These are phyloP conservation scores for Eledona agricola DNA, from an alignment of 2,888 invertebrate genomes.

Conservation along the genomic window DNA sequence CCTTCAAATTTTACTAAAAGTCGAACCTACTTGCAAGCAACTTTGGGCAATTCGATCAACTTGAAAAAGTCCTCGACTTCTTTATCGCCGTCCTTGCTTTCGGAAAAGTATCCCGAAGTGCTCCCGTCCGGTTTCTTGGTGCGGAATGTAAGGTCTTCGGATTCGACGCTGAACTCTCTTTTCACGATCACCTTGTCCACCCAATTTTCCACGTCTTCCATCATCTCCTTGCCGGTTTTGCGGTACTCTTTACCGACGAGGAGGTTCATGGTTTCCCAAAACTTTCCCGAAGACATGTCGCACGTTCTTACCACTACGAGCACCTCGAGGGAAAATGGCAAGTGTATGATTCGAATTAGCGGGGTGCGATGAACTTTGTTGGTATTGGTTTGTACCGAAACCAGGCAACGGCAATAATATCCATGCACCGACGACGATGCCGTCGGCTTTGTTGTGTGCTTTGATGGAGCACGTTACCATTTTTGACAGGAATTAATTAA, in stretches of 20 bases:
- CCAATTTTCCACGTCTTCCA: constrained; percentile 56
- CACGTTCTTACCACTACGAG: constrained; percentile 1
- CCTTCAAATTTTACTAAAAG: too few relatives aligned
- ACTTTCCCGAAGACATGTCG: constrained; percentile 45
- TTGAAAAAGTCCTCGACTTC: constrained; percentile 28
- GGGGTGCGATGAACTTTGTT: constrained; percentile 37
- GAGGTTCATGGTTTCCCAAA: constrained; percentile 73
- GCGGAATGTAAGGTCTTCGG: not conserved
- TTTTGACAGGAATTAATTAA: constrained; percentile 23
- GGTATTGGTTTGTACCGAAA: constrained; percentile 33
- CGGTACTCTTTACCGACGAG: constrained; percentile 66
- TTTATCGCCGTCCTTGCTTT: constrained; percentile 11
- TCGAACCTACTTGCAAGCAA: constrained; percentile 56
- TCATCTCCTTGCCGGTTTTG: constrained; percentile 62
- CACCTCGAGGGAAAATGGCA: constrained; percentile 5
- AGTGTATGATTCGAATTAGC: constrained; percentile 31
- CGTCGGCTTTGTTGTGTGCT: too few relatives aligned
- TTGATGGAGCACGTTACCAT: not conserved
- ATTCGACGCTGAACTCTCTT: constrained; percentile 30
- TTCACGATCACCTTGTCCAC: constrained; percentile 50
- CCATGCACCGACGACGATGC: too few relatives aligned
- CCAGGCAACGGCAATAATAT: constrained; percentile 35
- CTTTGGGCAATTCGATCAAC: constrained; percentile 43
- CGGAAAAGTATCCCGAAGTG: constrained; percentile 10
- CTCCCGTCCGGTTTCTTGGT: constrained; percentile 4